A percentile compares a stretch with the other conserved stretches of the same genome.
phyloP scores from a whole-genome alignment of 2,113 vertebrate genomes.

The Cottus gobio region DNA sequence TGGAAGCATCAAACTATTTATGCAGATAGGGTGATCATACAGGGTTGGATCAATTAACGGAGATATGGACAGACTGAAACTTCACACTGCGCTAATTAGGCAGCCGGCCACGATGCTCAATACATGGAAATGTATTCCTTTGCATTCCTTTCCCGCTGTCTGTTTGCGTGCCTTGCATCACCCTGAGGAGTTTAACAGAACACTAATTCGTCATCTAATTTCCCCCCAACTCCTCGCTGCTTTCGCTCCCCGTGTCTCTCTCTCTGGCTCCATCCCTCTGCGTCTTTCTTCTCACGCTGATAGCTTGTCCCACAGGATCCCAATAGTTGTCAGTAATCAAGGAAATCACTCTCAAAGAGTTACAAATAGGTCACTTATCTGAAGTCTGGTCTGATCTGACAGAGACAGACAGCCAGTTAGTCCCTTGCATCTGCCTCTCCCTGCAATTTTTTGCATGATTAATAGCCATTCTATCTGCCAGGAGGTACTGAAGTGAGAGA shows the following conservation, averaged over 20 bases:
- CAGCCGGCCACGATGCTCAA: slow-evolving; percentile 55
- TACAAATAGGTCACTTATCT: slow-evolving; percentile 82
- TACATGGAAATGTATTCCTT: slow-evolving; percentile 69
- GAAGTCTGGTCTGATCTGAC: slow-evolving; percentile 72
- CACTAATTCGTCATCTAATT: slow-evolving; percentile 74
- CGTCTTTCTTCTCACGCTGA: slow-evolving; percentile 66
- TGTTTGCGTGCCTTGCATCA: slow-evolving; percentile 52
- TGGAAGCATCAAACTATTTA: slow-evolving; percentile 56
- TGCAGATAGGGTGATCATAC: slow-evolving; percentile 46
- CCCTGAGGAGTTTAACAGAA: slow-evolving; percentile 64
- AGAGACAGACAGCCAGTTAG: slow-evolving; percentile 65
- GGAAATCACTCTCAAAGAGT: slow-evolving; percentile 77
- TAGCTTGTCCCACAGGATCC: slow-evolving; percentile 72
- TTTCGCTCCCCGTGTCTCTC: slow-evolving; percentile 23
- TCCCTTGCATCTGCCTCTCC: slow-evolving; percentile 53
- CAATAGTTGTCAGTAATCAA: slow-evolving; percentile 82
- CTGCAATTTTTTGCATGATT: slow-evolving; percentile 64
- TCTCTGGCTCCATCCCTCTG: slow-evolving; percentile 29
- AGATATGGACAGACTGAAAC: slow-evolving; percentile 65
- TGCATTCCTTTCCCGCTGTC: slow-evolving; percentile 42
- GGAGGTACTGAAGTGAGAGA: slow-evolving; percentile 39
- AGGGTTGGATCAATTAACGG: slow-evolving; percentile 63
- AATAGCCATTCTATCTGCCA: slow-evolving; percentile 59
- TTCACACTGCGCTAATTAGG: slow-evolving; percentile 68
- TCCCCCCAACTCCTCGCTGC: slow-evolving; percentile 44